phyloP scores from a whole-genome alignment of 1,140 invertebrate genomes.

The Trichonephila clavata region DNA sequence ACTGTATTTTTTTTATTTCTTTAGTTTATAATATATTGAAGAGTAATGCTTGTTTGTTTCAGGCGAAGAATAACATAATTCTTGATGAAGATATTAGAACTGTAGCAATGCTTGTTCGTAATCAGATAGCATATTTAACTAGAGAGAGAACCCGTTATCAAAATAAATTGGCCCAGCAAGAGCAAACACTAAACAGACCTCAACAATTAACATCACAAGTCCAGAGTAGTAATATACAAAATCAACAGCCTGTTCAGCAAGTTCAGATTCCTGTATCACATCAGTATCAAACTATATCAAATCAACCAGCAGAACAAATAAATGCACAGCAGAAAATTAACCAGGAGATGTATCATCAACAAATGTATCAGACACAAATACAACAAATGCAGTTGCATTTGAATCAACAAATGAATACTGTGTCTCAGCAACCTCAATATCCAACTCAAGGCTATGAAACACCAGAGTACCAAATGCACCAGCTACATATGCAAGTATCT shows the following conservation, averaged over 20 bases:
- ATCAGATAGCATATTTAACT: constrained; percentile 87
- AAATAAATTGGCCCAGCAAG: constrained; percentile 77
- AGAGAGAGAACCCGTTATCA: constrained; percentile 83
- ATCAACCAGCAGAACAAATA: constrained; percentile 30
- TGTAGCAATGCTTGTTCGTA: constrained; percentile 92
- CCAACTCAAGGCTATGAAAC: constrained; percentile 82
- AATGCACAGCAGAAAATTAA: constrained; percentile 41
- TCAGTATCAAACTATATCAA: constrained; percentile 29
- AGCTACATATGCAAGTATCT: constrained; percentile 80
- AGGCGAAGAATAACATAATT: constrained; percentile 85
- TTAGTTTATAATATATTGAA: no score
- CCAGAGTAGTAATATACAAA: background rate
- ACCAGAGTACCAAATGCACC: constrained; percentile 82
- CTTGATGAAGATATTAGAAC: constrained; percentile 94
- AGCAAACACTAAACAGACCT: constrained; percentile 81
- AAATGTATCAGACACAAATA: constrained; percentile 71
- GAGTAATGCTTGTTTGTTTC: constrained; percentile 26
- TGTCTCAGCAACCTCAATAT: constrained; percentile 80
- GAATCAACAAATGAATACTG: constrained; percentile 77
- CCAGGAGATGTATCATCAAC: constrained; percentile 61
- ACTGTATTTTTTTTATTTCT: no score
- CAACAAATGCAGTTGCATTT: constrained; percentile 79
- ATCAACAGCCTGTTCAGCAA: constrained; percentile 57
- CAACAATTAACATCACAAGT: constrained; percentile 78
- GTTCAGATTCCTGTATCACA: constrained; percentile 52